A percentile compares a stretch with the other conserved stretches of the same genome.
Conservation (phyloP, 1,140 invertebrate genomes). For the Panagrolaimus sp. region DNA sequence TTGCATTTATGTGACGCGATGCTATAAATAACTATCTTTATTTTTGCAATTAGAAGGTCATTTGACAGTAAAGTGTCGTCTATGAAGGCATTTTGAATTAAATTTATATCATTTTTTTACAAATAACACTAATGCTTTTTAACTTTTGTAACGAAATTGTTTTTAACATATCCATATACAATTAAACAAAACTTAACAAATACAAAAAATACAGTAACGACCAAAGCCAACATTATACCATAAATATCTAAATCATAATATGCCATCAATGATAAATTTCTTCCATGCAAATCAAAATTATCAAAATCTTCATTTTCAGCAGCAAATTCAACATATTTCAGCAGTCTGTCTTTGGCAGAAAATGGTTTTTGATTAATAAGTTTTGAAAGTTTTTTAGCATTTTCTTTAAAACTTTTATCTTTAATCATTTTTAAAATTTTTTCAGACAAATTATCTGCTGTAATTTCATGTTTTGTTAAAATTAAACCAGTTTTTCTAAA, state of each 20-base stretch:
- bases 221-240: background rate
- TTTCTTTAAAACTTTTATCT: background rate
- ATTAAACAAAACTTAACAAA: constrained; percentile 1
- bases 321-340: background rate
- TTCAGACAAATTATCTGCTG: background rate
- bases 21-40: no score
- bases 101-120: no score
- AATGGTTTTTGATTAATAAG: background rate
- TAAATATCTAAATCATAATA: constrained; percentile 11
- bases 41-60: no score
- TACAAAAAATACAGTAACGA: background rate
- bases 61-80: no score
- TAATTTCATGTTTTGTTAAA: background rate
- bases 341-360: background rate
- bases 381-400: background rate
- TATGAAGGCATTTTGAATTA: no score
- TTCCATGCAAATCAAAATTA: background rate
- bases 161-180: background rate
- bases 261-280: background rate
- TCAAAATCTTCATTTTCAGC: background rate
- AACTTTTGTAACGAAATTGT: no score
- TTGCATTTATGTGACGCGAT: no score
- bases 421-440: background rate
- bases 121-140: no score
- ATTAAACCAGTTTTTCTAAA: background rate